Percentiles rank a stretch among this genome's conserved stretches.
Conservation (phyloP, 2,888 invertebrate genomes). For the Brachypterus glaber region DNA sequence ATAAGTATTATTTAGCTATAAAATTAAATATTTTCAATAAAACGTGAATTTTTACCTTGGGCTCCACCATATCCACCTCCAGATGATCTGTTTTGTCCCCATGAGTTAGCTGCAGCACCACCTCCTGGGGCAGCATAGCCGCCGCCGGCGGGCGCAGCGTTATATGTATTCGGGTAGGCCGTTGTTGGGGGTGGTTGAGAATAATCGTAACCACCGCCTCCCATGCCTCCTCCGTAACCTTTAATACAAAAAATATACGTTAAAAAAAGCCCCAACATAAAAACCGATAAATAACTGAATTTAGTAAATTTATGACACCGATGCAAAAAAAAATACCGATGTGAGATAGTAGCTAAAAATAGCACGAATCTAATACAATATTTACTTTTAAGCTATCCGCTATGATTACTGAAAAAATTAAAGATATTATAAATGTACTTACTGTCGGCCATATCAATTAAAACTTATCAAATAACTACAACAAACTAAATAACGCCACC, state of each 20-base stretch:
- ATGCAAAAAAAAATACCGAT: too few relatives aligned
- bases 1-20: slow-evolving; percentile 1
- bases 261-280: neutral
- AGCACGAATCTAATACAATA: too few relatives aligned
- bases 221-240: slow-evolving; percentile 14
- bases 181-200: slow-evolving; percentile 35
- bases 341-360: too few relatives aligned
- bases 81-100: slow-evolving; percentile 27
- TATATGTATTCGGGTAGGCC: slow-evolving; percentile 27
- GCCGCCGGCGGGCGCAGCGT: slow-evolving; percentile 20
- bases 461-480: too few relatives aligned
- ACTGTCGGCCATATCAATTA: too few relatives aligned
- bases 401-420: too few relatives aligned
- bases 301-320: too few relatives aligned
- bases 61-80: slow-evolving; percentile 29
- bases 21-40: neutral
- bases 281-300: too few relatives aligned
- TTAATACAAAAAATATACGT: neutral
- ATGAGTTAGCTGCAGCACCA: slow-evolving; percentile 19
- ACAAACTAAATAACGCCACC: too few relatives aligned
- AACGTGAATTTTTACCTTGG: slow-evolving; percentile 24
- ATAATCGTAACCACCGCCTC: slow-evolving; percentile 30
- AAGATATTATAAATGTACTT: too few relatives aligned
- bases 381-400: too few relatives aligned
- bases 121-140: slow-evolving; percentile 21